Percentiles rank a stretch among this genome's conserved stretches.
Evolutionary conservation across 2,797 vertebrate species (phyloP).

Genomic region (Remorina albescens): DNA sequence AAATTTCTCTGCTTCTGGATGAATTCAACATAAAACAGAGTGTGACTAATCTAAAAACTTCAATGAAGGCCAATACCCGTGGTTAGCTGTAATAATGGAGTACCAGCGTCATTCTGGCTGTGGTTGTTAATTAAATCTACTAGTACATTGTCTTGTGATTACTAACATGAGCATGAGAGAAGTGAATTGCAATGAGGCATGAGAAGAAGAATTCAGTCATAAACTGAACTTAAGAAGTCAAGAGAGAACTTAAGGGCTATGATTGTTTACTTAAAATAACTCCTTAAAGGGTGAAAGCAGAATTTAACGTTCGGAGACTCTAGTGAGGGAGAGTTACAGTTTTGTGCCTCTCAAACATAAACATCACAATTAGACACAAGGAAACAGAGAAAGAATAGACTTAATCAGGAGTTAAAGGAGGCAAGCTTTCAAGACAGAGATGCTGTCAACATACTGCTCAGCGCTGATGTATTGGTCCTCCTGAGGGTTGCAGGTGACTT

Average conservation of each 20-base stretch:
- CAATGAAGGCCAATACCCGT: slow-evolving; percentile 19
- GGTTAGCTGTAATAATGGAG: slow-evolving; percentile 8
- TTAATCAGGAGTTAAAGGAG: slow-evolving; percentile 4
- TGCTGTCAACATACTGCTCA: slow-evolving; percentile 90
- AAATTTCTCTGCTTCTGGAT: slow-evolving; percentile 41
- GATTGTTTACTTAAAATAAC: slow-evolving; percentile 25
- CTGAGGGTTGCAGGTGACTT: slow-evolving; percentile 91
- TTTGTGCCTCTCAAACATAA: slow-evolving; percentile 30
- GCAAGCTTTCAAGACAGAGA: slow-evolving; percentile 9
- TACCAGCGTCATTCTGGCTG: background rate
- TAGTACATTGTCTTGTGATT: slow-evolving; percentile 32
- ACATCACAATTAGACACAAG: slow-evolving; percentile 36
- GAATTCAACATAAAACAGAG: slow-evolving; percentile 38
- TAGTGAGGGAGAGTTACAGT: slow-evolving; percentile 17
- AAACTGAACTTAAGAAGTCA: slow-evolving; percentile 4
- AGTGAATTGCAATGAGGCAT: background rate
- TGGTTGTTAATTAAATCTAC: slow-evolving; percentile 9
- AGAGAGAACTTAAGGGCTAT: background rate
- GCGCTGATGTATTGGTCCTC: slow-evolving; percentile 98
- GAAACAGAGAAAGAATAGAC: slow-evolving; percentile 17
- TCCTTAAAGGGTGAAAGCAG: slow-evolving; percentile 28
- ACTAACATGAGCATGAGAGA: slow-evolving; percentile 11
- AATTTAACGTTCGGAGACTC: slow-evolving; percentile 42
- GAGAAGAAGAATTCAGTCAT: slow-evolving; percentile 39
- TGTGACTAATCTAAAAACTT: slow-evolving; percentile 40